Base-by-base conservation (phyloP, 2,797 vertebrate genomes). In the Tangara arthus region DNA sequence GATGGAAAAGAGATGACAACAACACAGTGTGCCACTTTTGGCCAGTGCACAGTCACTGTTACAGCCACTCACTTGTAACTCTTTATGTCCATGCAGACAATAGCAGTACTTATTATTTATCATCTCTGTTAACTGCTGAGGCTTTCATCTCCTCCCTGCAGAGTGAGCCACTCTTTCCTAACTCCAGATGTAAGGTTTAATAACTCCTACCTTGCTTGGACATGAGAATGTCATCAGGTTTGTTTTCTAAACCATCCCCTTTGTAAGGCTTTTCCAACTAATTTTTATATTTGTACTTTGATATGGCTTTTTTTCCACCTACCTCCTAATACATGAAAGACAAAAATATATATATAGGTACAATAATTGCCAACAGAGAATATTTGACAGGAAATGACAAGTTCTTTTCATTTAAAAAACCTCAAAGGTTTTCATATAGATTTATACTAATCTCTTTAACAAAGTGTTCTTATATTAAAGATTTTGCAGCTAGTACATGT, bases 271-370 rank as follows among this genome's bases (percentile, higher is more conserved):
- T 87, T 81, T 71, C 64, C 53, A 65, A 60, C 12, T 42, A 75
- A 14, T 82, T 86, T 95, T 77, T 94, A 8, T 56, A 52, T 82
- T 89, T 94, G 35, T 39, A 73, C 86, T 95, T 93, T 61, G 57
- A 80, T 87, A 26, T 11, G 4, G 17, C 39, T 16, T 35, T 61
- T 87, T 68, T 83, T 76, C 50, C 28, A 17, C n/a, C 8, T 41
- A 49, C 12, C 34, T 80, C 41, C 65, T 79, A 66, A 70, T 69
- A 63, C 60, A 22, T 60, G 56, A 96, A 87, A 93, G 63, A 50
- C 15, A 69, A 77, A 69, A 83, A 94, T 52, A 57, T 52, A 55
- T 3, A 12, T 4, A 28, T 12, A 34, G 6, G 15, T 87, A 61
- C 28, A 82, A 24, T 68, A 93, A 78, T 53, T 77, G 44, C 24